Base-by-base conservation (phyloP, 2,797 vertebrate genomes). In the Myotis vivesi region DNA sequence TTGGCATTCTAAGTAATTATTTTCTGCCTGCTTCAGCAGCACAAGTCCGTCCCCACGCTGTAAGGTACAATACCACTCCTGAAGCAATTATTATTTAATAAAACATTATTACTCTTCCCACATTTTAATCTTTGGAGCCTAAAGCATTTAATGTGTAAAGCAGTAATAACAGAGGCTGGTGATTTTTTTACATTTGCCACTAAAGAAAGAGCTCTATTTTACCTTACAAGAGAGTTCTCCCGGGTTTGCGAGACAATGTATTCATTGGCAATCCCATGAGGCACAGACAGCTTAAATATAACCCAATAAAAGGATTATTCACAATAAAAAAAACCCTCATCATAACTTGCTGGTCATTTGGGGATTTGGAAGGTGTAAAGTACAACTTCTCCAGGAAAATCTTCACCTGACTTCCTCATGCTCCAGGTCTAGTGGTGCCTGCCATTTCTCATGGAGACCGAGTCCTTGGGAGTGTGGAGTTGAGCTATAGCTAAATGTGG, bases 151-250 rank as follows among this genome's bases (percentile, higher is more conserved):
- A 79, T 44, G 93, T 36, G 76, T 89, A 16, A 72, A 96, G 91
- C 16, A 71, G 86, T 68, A 64, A 80, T 62, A 64, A 80, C 64
- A 64, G 66, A 97, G 88, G 83, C 57, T 69, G 53, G 73, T 16
- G 20, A 62, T 49, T 96, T 88, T 88, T 66, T 64, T 79, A 64
- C 64, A 94, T 19, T 30, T 81, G 22, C 55, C 85, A 80, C 28
- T 89, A 83, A 88, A 89, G 89, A 91, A 72, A 97, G 93, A 87
- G 84, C 87, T 95, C 55, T 6, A 11, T 75, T 92, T 98, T 97
- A 99, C 99, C 99, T 99, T 99, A 95, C 98, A 99, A 66, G 99
- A 98, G 12, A 98, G 98, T 51, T 99, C 99, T 96, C 98, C 98
- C 0, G 97, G 95, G 68, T 96, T 91, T 93, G 98, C 13, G 98